Evolutionary conservation across 2,888 invertebrate genomes (phyloP).

Genomic region (Nezara viridula): DNA sequence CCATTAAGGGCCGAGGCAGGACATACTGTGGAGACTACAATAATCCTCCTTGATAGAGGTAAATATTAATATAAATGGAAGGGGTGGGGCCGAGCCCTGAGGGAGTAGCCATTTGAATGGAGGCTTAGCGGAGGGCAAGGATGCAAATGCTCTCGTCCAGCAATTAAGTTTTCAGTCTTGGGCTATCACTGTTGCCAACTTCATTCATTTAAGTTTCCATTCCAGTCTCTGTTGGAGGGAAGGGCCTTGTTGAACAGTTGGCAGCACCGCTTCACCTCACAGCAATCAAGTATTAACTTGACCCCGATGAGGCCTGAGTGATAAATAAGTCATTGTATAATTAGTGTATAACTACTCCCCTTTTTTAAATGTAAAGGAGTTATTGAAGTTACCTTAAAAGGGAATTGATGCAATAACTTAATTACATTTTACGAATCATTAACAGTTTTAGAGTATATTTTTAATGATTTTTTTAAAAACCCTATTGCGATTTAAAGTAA

Average conservation of each 20-base stretch:
- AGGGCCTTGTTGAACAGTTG: constrained; percentile 20
- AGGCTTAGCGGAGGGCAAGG: not conserved
- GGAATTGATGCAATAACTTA: no score
- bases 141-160: constrained; percentile 45
- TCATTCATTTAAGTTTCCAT: constrained; percentile 51
- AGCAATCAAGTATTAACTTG: not conserved
- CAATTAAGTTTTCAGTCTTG: constrained; percentile 56
- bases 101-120: constrained; percentile 32
- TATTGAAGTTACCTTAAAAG: no score
- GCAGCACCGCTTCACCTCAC: not conserved
- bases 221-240: not conserved
- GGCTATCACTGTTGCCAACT: constrained; percentile 52
- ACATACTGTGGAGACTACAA: not conserved
- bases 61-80: constrained; percentile 45
- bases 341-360: no score
- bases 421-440: no score
- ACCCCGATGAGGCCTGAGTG: not conserved
- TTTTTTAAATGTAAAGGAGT: no score
- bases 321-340: not conserved
- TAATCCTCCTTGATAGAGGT: constrained; percentile 20
- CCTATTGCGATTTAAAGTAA: no score
- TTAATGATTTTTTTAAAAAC: no score
- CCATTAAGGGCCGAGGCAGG: not conserved
- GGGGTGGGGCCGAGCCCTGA: not conserved
- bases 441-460: no score